Evolutionary conservation across 2,888 invertebrate genomes (phyloP).

Genomic region (Lepas anatifera): DNA sequence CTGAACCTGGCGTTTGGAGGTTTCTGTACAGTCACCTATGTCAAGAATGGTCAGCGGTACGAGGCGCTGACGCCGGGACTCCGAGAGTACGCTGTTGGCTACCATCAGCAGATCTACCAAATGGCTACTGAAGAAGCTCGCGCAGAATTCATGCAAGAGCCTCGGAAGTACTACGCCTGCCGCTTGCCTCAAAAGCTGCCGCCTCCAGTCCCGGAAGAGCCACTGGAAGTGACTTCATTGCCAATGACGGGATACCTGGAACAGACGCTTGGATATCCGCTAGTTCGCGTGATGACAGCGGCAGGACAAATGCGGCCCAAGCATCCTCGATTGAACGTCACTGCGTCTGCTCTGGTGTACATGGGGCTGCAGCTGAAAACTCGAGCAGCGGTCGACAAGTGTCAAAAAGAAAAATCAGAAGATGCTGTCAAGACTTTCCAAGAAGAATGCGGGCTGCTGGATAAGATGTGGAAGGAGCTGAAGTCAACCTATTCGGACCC

Average conservation of each 20-base stretch:
- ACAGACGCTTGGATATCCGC: not conserved
- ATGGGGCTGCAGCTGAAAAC: not conserved
- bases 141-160: not conserved
- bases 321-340: not conserved
- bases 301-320: not conserved
- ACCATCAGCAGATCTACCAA: not conserved
- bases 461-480: not conserved
- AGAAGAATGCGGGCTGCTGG: not conserved
- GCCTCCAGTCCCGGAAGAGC: not conserved
- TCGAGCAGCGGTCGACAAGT: not conserved
- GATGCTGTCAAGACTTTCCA: not conserved
- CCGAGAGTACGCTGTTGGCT: not conserved
- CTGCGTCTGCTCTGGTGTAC: not conserved
- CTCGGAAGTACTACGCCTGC: not conserved
- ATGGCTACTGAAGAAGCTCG: not conserved
- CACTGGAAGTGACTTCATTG: not conserved
- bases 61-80: not conserved
- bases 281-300: not conserved
- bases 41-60: not conserved
- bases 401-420: not conserved
- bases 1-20: not conserved
- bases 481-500: not conserved
- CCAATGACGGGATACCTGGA: slow-evolving; percentile 1
- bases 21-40: not conserved
- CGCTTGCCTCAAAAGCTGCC: not conserved